Base-by-base conservation (phyloP, 2,113 vertebrate species). In the Emydura subglobosa region DNA sequence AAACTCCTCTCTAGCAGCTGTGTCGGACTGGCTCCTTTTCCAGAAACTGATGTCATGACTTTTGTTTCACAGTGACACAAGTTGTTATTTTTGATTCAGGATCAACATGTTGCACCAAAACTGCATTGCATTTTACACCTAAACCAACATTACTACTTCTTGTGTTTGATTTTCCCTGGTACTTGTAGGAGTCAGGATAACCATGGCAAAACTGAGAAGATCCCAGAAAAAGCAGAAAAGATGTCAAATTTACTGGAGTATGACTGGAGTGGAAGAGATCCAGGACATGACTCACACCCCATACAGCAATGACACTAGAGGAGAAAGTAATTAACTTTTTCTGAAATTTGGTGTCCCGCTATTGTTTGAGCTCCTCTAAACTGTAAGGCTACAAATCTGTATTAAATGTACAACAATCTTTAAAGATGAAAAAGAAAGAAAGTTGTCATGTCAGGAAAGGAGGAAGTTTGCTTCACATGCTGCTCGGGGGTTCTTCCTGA, bases 171-270 rank as follows among this genome's bases (percentile, higher is more conserved):
- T 85, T 81, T 57, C 47, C 59, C 72, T 42, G 85, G n/a, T 57
- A 34, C 86, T 51, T 29, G 27, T 79, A 29, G 10, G 0, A 1
- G 53, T 83, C 19, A 72, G 19, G 19, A 39, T 39, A n/a, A 72
- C 14, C 65, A 39, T 22, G 65, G 19, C n/a, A 72, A 72, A 72
- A 39, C 9, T 72, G 65, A 39, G 29, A 72, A 53, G 22, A 61
- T 57, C 57, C 42, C 79, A 79, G 12, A 74, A 86, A 65, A 57
- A 87, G 42, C 85, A 78, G 6, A 2, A 9, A 68, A 87, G 79
- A 83, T 47, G 50, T 90, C 95, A 90, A 78, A 49, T 59, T 93
- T 96, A 94, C 85, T 93, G 93, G 53, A 88, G 88, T 85, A 88
- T 78, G 81, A 93, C 83, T 4, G 86, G 78, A 79, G 44, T 21